Evolutionary conservation across 53 echinoderm and acorn worm species (phyloP), one percentile per base, ranked within the genome.

Genomic region (Apostichopus leukothele): DNA sequence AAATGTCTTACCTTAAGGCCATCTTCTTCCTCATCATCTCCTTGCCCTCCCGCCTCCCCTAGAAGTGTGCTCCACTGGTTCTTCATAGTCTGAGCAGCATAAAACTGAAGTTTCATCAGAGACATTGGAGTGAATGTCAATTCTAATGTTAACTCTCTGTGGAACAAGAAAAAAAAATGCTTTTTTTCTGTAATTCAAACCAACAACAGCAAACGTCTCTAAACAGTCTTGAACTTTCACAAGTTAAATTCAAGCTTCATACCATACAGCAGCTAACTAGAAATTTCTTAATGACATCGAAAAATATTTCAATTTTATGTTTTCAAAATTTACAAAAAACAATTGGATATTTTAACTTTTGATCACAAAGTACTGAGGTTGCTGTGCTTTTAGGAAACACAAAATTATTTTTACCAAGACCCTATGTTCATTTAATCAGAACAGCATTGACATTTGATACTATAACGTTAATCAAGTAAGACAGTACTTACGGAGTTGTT

Each of bases 21-120:
- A 75, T 99, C 99, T 67, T 96, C 96, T 21, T 97, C 97, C 52
- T 92, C 99, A 74, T 99, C 99, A 20, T 84, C 90, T 7, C 73
- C 89, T 7, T 84, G 88, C 18, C 86, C 90, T 3, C 91, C 91
- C 5, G 90, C 90, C 9, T 99, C 95, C 11, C 92, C 93, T 6
- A 99, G 93, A 26, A 99, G 61, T 83, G 84, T 86, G 11, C 92
- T 90, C 99, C 99, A 99, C 86, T 99, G 99, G 75, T 90, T 93
- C 86, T 94, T 94, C 99, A 99, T 99, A 16, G 92, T 93, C 89
- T 99, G 99, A 25, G 99, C 99, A 52, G 99, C 99, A 79, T 99
- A 99, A 83, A 99, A 95, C 88, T 99, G 99, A 14, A 96, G 93
- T 92, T 99, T 99, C 90, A 99, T 89, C 77, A 99, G 83, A 16